Evolutionary conservation across 2,113 vertebrate species (phyloP).

Genomic region (Rhagologus leucostigma): DNA sequence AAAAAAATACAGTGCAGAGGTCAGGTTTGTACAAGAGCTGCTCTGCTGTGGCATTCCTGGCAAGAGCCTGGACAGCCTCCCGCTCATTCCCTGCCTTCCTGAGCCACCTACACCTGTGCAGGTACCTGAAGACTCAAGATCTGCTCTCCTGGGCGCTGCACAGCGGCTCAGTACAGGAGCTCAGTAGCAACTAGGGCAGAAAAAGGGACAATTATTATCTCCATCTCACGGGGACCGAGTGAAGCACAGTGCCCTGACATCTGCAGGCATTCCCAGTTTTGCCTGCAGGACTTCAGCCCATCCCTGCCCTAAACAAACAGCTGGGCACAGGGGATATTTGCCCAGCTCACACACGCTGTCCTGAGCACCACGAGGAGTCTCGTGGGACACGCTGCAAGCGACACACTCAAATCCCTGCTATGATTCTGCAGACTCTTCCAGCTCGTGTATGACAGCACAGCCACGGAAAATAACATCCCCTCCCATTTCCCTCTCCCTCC

Average conservation of each 20-base stretch:
- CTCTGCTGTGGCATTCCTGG: background rate
- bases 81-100: background rate
- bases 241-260: background rate
- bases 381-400: rapidly evolving
- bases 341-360: rapidly evolving
- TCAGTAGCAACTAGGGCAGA: background rate
- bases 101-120: background rate
- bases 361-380: rapidly evolving
- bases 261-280: background rate
- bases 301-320: background rate
- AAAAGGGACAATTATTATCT: background rate
- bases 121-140: background rate
- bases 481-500: background rate
- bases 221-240: background rate
- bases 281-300: background rate
- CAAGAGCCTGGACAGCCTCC: background rate
- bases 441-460: background rate
- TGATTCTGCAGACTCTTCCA: background rate
- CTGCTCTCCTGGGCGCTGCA: background rate
- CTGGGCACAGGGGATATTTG: background rate
- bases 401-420: background rate
- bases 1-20: background rate
- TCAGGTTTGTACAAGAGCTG: background rate
- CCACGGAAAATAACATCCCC: background rate
- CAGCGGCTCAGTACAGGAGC: background rate